phyloP scores from a whole-genome alignment of 2,888 invertebrate species.

The Habrosyne pyritoides region DNA sequence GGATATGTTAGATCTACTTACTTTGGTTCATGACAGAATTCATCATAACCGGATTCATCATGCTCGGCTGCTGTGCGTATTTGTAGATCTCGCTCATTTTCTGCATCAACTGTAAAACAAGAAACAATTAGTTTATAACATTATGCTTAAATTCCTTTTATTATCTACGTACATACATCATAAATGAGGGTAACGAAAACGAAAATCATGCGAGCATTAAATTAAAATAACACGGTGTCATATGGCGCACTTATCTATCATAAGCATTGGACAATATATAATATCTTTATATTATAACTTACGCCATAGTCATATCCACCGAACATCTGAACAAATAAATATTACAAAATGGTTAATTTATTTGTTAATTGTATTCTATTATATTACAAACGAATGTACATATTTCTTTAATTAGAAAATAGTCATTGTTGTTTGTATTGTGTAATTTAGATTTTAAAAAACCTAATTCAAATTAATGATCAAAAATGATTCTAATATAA shows the following conservation, averaged over 20 bases:
- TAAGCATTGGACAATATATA: conserved; percentile 37
- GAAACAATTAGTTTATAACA: conserved; percentile 6
- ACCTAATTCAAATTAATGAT: no score
- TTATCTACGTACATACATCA: background rate
- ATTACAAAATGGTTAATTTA: conserved; percentile 35
- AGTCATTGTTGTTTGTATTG: background rate
- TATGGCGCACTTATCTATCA: conserved; percentile 46
- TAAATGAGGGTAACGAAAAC: background rate
- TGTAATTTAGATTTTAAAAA: no score
- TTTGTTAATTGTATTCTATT: conserved; percentile 15
- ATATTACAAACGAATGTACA: background rate
- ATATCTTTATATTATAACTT: conserved; percentile 60
- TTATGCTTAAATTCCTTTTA: background rate
- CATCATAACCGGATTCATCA: conserved; percentile 74
- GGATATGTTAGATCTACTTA: no score
- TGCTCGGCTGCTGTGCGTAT: conserved; percentile 64
- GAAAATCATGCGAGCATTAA: conserved; percentile 23
- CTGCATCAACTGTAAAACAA: conserved; percentile 70
- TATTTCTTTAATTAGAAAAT: background rate
- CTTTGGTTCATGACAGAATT: conserved; percentile 70
- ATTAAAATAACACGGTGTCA: conserved; percentile 32
- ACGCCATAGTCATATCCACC: conserved; percentile 83
- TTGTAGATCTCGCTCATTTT: conserved; percentile 75
- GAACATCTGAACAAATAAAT: conserved; percentile 80
- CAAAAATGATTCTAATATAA: no score